Conservation (phyloP, 2,888 invertebrate species). For the Pyrrhosoma nymphula region DNA sequence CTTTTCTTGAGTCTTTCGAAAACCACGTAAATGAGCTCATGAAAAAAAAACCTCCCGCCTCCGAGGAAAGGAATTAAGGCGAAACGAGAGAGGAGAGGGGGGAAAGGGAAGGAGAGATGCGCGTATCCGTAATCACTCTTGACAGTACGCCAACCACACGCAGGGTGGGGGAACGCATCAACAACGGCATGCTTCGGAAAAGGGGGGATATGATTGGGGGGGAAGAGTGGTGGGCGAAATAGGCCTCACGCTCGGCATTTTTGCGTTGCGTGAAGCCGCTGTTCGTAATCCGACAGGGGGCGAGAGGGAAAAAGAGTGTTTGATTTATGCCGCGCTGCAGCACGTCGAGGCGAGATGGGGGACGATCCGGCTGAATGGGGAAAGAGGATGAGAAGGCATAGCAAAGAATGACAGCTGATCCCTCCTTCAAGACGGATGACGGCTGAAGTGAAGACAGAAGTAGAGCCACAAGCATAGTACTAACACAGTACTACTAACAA, state of each 20-base stretch:
- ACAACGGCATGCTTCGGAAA: no score
- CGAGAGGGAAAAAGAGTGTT: background rate
- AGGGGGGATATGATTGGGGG: background rate
- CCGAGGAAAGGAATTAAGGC: background rate
- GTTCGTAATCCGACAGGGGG: constrained; percentile 50
- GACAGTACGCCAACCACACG: background rate
- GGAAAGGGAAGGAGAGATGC: no score
- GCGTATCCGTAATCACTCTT: constrained; percentile 15
- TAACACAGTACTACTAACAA: no score
- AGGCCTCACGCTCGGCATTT: constrained; percentile 52
- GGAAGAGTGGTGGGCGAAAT: background rate
- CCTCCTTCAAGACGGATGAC: no score
- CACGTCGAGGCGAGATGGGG: background rate
- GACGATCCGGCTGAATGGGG: background rate
- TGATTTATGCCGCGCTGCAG: constrained; percentile 36
- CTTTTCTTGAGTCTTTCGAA: background rate
- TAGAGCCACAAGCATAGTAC: no score
- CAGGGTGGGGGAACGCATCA: background rate
- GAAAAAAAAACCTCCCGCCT: background rate
- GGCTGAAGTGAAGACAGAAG: no score
- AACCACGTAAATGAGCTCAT: constrained; percentile 17
- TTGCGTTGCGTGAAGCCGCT: constrained; percentile 49
- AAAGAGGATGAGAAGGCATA: no score
- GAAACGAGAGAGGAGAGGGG: background rate
- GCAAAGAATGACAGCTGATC: no score